A percentile compares a stretch with the other conserved stretches of the same genome.
Conservation (phyloP, 1,140 invertebrate genomes). For the Drosophila ogumai region DNA sequence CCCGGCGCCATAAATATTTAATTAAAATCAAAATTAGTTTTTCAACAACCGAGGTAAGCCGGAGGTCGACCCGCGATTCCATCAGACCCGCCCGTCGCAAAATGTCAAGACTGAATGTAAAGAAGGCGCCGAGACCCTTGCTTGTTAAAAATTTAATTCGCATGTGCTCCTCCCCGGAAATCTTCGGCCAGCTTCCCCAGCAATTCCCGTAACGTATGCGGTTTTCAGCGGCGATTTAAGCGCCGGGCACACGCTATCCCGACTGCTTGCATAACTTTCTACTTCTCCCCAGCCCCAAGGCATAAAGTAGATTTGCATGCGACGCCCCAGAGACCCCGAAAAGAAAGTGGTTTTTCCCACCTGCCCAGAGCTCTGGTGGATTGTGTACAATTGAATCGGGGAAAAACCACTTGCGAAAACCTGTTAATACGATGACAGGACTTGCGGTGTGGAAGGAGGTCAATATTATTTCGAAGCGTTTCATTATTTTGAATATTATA, state of each 20-base stretch:
- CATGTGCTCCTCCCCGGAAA: constrained; percentile 27
- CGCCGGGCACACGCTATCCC: constrained; percentile 56
- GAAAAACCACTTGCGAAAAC: constrained; percentile 18
- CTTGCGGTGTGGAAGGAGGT: background rate
- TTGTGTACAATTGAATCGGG: constrained; percentile 27
- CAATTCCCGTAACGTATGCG: constrained; percentile 42
- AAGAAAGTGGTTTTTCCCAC: constrained; percentile 11
- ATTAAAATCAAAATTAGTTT: constrained; percentile 82
- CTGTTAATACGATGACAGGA: constrained; percentile 26
- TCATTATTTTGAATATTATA: background rate
- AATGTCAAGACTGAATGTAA: constrained; percentile 47
- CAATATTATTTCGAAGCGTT: background rate
- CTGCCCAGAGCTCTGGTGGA: background rate
- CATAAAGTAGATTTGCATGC: constrained; percentile 73
- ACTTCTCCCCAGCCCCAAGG: constrained; percentile 7
- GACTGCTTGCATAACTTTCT: constrained; percentile 54
- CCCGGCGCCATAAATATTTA: constrained; percentile 71
- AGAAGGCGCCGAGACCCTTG: constrained; percentile 23
- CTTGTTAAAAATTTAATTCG: constrained; percentile 74
- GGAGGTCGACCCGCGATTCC: constrained; percentile 25
- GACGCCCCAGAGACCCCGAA: constrained; percentile 54
- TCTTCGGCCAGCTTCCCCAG: constrained; percentile 5
- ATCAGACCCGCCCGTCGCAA: constrained; percentile 14
- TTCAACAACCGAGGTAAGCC: constrained; percentile 26
- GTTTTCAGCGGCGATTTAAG: constrained; percentile 59